A percentile compares a stretch with the other conserved stretches of the same genome.
These are phyloP conservation scores for Benthosema pterotum DNA, from an alignment of 2,797 vertebrate genomes.

Conservation along the genomic window DNA sequence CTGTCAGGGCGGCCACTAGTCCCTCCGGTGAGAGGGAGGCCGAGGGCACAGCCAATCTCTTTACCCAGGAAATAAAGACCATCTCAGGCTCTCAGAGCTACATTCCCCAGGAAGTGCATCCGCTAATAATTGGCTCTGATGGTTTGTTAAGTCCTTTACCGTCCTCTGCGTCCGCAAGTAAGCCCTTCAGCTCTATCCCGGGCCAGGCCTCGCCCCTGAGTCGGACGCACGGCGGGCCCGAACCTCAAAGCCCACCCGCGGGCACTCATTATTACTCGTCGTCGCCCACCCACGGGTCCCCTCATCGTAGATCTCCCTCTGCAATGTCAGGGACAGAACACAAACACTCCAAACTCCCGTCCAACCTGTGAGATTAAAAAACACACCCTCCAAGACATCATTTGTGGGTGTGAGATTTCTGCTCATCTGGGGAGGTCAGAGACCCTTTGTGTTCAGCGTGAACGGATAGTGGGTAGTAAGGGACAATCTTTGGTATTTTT, in stretches of 20 bases:
- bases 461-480: slow-evolving; percentile 47
- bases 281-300: slow-evolving; percentile 41
- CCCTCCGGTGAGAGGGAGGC: slow-evolving; percentile 63
- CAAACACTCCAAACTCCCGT: slow-evolving; percentile 90
- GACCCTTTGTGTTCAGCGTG: slow-evolving; percentile 64
- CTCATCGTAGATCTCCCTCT: slow-evolving; percentile 74
- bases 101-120: slow-evolving; percentile 84
- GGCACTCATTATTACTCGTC: slow-evolving; percentile 4
- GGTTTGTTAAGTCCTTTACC: slow-evolving; percentile 78
- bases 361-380: slow-evolving; percentile 89
- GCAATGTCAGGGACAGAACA: slow-evolving; percentile 80
- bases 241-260: slow-evolving; percentile 72
- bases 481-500: slow-evolving; percentile 52
- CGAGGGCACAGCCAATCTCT: slow-evolving; percentile 80
- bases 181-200: slow-evolving; percentile 82
- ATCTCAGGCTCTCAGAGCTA: slow-evolving; percentile 91
- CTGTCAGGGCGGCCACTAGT: slow-evolving; percentile 66
- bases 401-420: slow-evolving; percentile 63
- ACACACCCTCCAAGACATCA: slow-evolving; percentile 33
- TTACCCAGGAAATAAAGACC: slow-evolving; percentile 91
- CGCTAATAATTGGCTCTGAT: slow-evolving; percentile 74
- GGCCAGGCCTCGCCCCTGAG: slow-evolving; percentile 83
- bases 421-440: slow-evolving; percentile 38
- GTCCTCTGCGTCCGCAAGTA: slow-evolving; percentile 73
- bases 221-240: slow-evolving; percentile 85